These are phyloP conservation scores for Drosophila arawakana DNA, from an alignment of 1,140 invertebrate species.

Conservation along the genomic window DNA sequence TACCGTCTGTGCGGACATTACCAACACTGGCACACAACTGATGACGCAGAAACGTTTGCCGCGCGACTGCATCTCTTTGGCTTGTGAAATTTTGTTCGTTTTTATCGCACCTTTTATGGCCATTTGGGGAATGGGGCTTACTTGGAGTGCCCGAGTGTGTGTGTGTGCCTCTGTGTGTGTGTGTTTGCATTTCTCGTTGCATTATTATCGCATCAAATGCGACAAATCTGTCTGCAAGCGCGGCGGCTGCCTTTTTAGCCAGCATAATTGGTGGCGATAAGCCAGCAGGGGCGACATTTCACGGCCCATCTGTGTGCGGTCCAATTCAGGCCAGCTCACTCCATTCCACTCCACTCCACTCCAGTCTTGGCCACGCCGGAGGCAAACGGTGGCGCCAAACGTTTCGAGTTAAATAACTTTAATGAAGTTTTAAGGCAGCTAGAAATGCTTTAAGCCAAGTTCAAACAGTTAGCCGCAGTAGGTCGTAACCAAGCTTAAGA, in stretches of 20 bases:
- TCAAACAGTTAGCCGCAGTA: slow-evolving; percentile 13
- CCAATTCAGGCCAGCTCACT: slow-evolving; percentile 4
- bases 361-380: slow-evolving; percentile 7
- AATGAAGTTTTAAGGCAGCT: slow-evolving; percentile 71
- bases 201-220: slow-evolving; percentile 80
- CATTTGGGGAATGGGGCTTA: slow-evolving; percentile 30
- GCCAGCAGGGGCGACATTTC: slow-evolving; percentile 33
- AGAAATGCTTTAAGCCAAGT: slow-evolving; percentile 23
- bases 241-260: slow-evolving; percentile 70
- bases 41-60: slow-evolving; percentile 56
- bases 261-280: slow-evolving; percentile 76
- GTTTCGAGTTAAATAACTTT: slow-evolving; percentile 73
- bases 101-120: slow-evolving; percentile 82
- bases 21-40: slow-evolving; percentile 32
- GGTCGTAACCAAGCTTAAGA: too few species aligned
- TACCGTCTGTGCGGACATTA: slow-evolving; percentile 30
- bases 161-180: slow-evolving; percentile 37
- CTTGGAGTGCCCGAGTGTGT: slow-evolving; percentile 1
- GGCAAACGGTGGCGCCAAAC: slow-evolving; percentile 75
- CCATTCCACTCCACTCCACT: too few species aligned
- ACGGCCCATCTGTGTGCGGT: slow-evolving; percentile 68
- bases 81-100: slow-evolving; percentile 78
- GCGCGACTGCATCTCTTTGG: slow-evolving; percentile 49
- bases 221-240: slow-evolving; percentile 76
- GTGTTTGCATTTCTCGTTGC: slow-evolving; percentile 56